Evolutionary conservation across 2,113 vertebrate genomes (phyloP).

Genomic region (Eonycteris spelaea): DNA sequence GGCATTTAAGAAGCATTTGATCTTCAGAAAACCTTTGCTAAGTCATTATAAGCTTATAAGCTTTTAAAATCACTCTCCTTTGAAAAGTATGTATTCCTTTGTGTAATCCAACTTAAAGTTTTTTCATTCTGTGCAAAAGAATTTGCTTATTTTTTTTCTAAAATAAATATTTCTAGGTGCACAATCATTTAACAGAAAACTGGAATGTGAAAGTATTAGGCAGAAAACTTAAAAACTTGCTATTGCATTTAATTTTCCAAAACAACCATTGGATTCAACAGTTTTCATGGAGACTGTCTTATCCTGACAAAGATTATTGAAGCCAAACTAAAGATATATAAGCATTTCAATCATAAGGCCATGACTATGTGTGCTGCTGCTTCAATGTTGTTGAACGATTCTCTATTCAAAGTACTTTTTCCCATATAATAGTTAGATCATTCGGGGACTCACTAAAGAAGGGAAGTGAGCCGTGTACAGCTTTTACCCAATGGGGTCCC

Average conservation of each 20-base stretch:
- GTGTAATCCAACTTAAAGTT: slow-evolving; percentile 22
- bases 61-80: slow-evolving; percentile 28
- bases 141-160: not conserved
- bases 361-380: not conserved
- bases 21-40: slow-evolving; percentile 42
- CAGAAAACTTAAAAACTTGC: not conserved
- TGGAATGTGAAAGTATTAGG: not conserved
- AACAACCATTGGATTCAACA: slow-evolving; percentile 94
- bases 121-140: slow-evolving; percentile 18
- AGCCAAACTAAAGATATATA: slow-evolving; percentile 89
- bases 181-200: not conserved
- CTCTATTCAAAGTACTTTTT: not conserved
- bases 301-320: slow-evolving; percentile 98
- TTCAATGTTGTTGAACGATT: no score
- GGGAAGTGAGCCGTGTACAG: not conserved
- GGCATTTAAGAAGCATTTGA: not conserved
- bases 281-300: slow-evolving; percentile 97
- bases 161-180: slow-evolving; percentile 16
- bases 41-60: slow-evolving; percentile 40
- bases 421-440: not conserved
- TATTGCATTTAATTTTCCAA: slow-evolving; percentile 39
- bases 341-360: not conserved
- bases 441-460: not conserved
- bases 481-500: not conserved
- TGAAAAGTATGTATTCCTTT: slow-evolving; percentile 41